Percentiles rank a stretch among this genome's conserved stretches.
phyloP scores from a whole-genome alignment of 2,888 invertebrate species.

The Alcis repandata region DNA sequence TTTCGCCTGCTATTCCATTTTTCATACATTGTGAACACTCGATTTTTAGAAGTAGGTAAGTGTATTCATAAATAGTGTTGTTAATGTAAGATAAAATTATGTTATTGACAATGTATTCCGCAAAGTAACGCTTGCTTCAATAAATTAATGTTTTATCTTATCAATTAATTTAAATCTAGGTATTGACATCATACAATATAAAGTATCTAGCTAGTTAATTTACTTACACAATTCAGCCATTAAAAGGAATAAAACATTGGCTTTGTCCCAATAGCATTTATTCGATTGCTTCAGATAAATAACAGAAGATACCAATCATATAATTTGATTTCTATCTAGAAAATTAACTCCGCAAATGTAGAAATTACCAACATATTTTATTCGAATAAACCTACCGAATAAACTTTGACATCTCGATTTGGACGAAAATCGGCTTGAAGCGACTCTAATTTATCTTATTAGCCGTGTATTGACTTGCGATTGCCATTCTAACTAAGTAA shows the following conservation, averaged over 20 bases:
- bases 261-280: slow-evolving; percentile 11
- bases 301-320: slow-evolving; percentile 5
- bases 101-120: too few species aligned
- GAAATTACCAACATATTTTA: slow-evolving; percentile 8
- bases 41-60: background rate
- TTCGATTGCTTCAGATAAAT: slow-evolving; percentile 20
- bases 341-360: slow-evolving; percentile 19
- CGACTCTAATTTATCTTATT: slow-evolving; percentile 61
- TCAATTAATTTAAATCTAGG: too few species aligned
- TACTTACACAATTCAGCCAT: background rate
- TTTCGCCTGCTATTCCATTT: too few species aligned
- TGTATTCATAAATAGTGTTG: too few species aligned
- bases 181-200: background rate
- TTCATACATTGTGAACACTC: too few species aligned
- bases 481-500: slow-evolving; percentile 65
- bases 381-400: background rate
- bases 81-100: too few species aligned
- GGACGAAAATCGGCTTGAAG: background rate
- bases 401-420: slow-evolving; percentile 7
- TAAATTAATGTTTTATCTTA: too few species aligned
- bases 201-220: background rate
- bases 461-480: slow-evolving; percentile 54
- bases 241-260: slow-evolving; percentile 13
- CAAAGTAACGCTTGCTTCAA: too few species aligned
- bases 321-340: slow-evolving; percentile 30